Conservation (phyloP, 1,140 invertebrate genomes). For the Lepidostoma basale region DNA sequence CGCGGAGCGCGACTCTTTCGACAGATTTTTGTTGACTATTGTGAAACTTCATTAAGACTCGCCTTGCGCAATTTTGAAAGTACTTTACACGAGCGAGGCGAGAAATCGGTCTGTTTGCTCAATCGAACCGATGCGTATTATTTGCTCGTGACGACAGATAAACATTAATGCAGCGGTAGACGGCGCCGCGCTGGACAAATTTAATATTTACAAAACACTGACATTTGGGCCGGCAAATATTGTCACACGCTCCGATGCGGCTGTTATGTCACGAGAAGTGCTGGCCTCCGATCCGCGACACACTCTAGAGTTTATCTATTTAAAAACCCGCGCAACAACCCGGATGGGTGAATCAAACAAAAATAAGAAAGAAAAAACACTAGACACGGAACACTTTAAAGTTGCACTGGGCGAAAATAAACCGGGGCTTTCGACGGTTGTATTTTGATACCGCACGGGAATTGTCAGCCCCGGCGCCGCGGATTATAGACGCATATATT, state of each 20-base stretch:
- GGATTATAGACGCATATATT: neutral
- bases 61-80: no score
- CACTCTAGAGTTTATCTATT: neutral
- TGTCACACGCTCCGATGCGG: neutral
- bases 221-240: conserved; percentile 5
- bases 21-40: no score
- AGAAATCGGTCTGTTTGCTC: no score
- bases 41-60: no score
- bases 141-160: no score
- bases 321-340: neutral
- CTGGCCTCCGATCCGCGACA: neutral
- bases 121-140: no score
- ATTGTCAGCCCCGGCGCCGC: no score
- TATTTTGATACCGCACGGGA: conserved; percentile 15
- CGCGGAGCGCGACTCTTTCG: no score
- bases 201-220: conserved; percentile 3
- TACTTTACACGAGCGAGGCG: no score
- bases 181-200: no score
- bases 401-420: conserved; percentile 22
- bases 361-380: conserved; percentile 26
- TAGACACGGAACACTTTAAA: conserved; percentile 13
- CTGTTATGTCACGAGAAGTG: conserved; percentile 11
- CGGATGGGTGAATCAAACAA: neutral
- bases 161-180: no score
- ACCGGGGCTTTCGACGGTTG: conserved; percentile 19